A percentile compares a stretch with the other conserved stretches of the same genome.
phyloP scores from a whole-genome alignment of 2,888 invertebrate species.

The Phyllotreta striolata region DNA sequence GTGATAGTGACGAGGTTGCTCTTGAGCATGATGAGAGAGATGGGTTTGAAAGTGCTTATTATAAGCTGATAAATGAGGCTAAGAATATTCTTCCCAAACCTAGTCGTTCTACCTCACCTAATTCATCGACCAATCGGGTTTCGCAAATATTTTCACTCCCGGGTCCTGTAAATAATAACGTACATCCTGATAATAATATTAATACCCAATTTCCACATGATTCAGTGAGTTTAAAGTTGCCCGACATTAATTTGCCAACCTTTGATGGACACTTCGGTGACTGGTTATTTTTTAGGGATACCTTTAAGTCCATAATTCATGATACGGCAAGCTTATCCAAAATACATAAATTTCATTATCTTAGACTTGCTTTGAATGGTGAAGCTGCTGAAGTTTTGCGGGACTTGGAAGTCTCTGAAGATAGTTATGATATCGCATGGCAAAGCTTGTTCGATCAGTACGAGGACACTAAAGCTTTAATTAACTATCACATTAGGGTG shows the following conservation, averaged over 20 bases:
- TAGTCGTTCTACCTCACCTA: background rate
- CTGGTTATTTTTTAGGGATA: conserved; percentile 18
- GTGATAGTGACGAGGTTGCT: conserved; percentile 1
- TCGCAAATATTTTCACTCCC: background rate
- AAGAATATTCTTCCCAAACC: conserved; percentile 19
- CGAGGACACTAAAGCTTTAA: conserved; percentile 22
- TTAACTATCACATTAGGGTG: conserved; percentile 18
- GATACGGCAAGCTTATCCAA: conserved; percentile 18
- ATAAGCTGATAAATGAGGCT: background rate
- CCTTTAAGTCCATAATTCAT: conserved; percentile 5
- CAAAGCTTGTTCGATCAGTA: conserved; percentile 19
- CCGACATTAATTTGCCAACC: conserved; percentile 1
- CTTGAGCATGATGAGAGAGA: conserved; percentile 1
- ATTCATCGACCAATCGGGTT: background rate
- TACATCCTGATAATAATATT: background rate
- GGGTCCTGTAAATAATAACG: conserved; percentile 1
- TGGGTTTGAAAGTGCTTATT: background rate
- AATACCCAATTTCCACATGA: background rate
- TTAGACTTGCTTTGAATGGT: conserved; percentile 23
- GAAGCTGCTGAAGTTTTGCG: conserved; percentile 26
- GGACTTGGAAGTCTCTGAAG: conserved; percentile 24
- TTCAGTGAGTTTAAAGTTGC: conserved; percentile 4
- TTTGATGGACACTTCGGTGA: conserved; percentile 5
- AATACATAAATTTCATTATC: conserved; percentile 27
- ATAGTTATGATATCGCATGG: conserved; percentile 21